phyloP scores from a whole-genome alignment of 2,797 vertebrate genomes.

The Tenualosa thibaudeaui region DNA sequence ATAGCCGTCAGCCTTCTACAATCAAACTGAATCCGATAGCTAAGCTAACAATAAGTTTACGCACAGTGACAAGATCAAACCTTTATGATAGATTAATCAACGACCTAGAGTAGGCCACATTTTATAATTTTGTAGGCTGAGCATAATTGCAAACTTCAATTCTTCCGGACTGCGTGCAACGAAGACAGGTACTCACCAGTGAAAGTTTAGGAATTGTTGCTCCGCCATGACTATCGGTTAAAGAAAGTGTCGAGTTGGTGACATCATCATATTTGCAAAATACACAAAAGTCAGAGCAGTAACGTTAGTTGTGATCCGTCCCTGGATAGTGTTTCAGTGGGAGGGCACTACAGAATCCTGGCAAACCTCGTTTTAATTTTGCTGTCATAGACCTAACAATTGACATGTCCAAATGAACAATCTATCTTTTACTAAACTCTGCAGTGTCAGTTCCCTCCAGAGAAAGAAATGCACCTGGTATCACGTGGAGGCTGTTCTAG shows the following conservation, averaged over 20 bases:
- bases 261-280: conserved; percentile 49
- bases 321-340: conserved; percentile 3
- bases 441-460: neutral
- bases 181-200: conserved; percentile 44
- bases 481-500: neutral
- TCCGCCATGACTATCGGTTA: conserved; percentile 57
- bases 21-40: conserved; percentile 5
- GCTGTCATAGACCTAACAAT: neutral
- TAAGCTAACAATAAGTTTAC: conserved; percentile 14
- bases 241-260: conserved; percentile 47
- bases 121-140: neutral
- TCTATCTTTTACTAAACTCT: neutral
- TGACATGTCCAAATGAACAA: neutral
- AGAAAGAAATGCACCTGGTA: neutral
- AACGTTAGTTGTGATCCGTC: conserved; percentile 19
- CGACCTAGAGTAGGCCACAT: neutral
- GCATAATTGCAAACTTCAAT: neutral
- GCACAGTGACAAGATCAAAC: neutral
- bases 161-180: neutral
- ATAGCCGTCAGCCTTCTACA: neutral
- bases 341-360: conserved; percentile 10
- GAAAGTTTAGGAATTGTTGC: conserved; percentile 51
- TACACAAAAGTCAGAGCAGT: conserved; percentile 23
- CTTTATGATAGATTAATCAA: neutral
- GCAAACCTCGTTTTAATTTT: neutral